Base-by-base conservation (phyloP, 1,140 invertebrate species). In the Paralvinella palmiformis region DNA sequence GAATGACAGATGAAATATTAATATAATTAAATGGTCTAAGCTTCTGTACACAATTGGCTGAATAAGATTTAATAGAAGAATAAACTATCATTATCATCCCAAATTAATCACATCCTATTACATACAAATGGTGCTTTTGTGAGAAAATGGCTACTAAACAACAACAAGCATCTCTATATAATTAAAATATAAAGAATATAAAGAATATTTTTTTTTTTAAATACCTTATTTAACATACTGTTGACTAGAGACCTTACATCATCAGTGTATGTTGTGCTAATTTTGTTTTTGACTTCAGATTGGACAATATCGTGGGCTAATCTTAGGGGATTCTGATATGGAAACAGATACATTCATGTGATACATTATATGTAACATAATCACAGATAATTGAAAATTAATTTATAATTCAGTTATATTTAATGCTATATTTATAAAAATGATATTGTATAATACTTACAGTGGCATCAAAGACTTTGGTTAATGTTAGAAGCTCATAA, bases 401-500 rank as follows among this genome's bases (percentile, higher is more conserved):
- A 29, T 2, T 17, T 20, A 31, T 56, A 17, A 3, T 20, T 56
- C 3, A 56, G 53, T 56, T 17, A n/a, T n/a, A n/a, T n/a, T n/a
- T n/a, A n/a, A n/a, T n/a, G n/a, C n/a, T n/a, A n/a, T n/a, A n/a
- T n/a, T n/a, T n/a, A n/a, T n/a, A n/a, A n/a, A n/a, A n/a, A n/a
- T n/a, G n/a, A n/a, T n/a, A n/a, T n/a, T n/a, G n/a, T 29, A 22
- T 29, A 56, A 56, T 56, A 77, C 80, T 79, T 80, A 86, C 85
- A 57, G 74, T 78, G n/a, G 84, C 86, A 63, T 85, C 79, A 73
- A 88, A 89, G 6, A 86, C 85, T 68, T 82, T 81, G 63, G 79
- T 81, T 17, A 85, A 74, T 7, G 85, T 85, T 15, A 87, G 71
- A 69, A 89, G 81, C 72, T 93, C 90, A 76, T 91, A 92, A 10